A percentile compares a stretch with the other conserved stretches of the same genome.
These are phyloP conservation scores for Loxodonta africana DNA, from an alignment of 2,113 vertebrate species.

Conservation along the genomic window DNA sequence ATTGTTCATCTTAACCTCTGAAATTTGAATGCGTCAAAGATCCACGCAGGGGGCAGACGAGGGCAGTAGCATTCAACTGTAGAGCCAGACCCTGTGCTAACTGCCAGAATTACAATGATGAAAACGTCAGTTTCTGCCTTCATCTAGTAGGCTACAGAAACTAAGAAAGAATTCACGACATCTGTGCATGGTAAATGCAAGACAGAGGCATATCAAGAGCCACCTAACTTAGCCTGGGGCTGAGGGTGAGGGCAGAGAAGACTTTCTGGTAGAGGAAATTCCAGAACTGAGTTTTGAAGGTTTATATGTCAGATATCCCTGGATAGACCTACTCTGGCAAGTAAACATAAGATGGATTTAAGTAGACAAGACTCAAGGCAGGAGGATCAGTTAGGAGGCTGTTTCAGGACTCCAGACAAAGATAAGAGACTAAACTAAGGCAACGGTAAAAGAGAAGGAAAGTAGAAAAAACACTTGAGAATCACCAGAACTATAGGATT, in stretches of 20 bases:
- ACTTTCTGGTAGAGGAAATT: not conserved
- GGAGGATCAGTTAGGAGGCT: not conserved
- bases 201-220: not conserved
- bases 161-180: not conserved
- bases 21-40: conserved; percentile 42
- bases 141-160: not conserved
- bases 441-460: not conserved
- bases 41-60: not conserved
- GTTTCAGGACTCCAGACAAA: not conserved
- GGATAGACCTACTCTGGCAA: not conserved
- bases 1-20: not conserved
- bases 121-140: not conserved
- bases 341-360: not conserved
- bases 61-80: not conserved
- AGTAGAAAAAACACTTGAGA: conserved; percentile 33
- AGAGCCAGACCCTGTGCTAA: not conserved
- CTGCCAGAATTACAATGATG: not conserved
- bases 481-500: not conserved
- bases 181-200: not conserved
- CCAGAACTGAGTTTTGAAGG: not conserved
- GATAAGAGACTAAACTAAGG: not conserved
- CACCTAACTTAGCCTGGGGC: not conserved
- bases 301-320: not conserved
- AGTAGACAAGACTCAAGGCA: not conserved
- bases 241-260: not conserved